Conservation (phyloP, 2,888 invertebrate species). For the Chymomyza procnemis region DNA sequence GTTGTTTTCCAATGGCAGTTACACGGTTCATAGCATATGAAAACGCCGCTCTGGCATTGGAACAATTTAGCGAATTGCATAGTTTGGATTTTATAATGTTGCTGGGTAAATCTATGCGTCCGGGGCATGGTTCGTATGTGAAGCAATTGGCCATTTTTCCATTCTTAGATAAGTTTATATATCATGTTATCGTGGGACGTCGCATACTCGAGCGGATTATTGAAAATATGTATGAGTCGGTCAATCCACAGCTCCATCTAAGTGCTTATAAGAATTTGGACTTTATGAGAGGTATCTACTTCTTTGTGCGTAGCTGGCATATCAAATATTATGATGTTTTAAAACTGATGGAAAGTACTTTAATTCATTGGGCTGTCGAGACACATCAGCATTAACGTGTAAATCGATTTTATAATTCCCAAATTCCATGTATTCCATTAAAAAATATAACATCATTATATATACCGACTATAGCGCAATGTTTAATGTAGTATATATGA, state of each 20-base stretch:
- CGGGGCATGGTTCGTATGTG: slow-evolving; percentile 9
- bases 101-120: slow-evolving; percentile 31
- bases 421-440: no score
- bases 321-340: slow-evolving; percentile 23
- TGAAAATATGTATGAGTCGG: slow-evolving; percentile 28
- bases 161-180: no score
- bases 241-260: slow-evolving; percentile 25
- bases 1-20: slow-evolving; percentile 49
- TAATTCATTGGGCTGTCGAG: slow-evolving; percentile 27
- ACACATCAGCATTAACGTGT: no score
- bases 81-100: slow-evolving; percentile 34
- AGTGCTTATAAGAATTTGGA: slow-evolving; percentile 33
- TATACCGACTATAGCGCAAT: no score
- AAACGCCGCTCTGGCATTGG: slow-evolving; percentile 27
- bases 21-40: slow-evolving; percentile 43
- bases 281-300: slow-evolving; percentile 49
- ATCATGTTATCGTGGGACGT: slow-evolving; percentile 16
- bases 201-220: slow-evolving; percentile 46
- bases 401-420: no score
- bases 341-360: slow-evolving; percentile 30
- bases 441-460: no score
- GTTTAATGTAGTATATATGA: no score
- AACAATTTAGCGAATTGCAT: slow-evolving; percentile 30
- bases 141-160: slow-evolving; percentile 41
- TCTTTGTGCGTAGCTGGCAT: slow-evolving; percentile 22